Evolutionary conservation across 2,113 vertebrate genomes (phyloP).

Genomic region (Bubalus kerabau): DNA sequence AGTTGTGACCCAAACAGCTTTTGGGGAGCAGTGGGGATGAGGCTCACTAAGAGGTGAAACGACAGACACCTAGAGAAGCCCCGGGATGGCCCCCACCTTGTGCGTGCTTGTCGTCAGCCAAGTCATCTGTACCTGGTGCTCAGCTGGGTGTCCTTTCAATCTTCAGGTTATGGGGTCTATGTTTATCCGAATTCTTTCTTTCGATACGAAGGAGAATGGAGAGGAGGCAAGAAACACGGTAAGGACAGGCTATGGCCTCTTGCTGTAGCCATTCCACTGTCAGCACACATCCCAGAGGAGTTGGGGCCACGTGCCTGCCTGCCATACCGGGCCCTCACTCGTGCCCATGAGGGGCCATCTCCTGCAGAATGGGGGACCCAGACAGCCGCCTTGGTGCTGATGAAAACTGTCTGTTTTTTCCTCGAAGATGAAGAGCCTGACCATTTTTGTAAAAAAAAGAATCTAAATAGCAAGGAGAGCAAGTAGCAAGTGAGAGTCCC

Average conservation of each 20-base stretch:
- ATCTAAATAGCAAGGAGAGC: background rate
- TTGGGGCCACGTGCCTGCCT: background rate
- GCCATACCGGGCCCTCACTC: too few species aligned
- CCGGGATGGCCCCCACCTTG: background rate
- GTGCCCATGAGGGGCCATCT: background rate
- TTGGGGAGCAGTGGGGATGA: background rate
- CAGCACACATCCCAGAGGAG: background rate
- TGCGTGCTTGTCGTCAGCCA: background rate
- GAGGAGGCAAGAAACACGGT: conserved; percentile 77
- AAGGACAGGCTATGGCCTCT: background rate
- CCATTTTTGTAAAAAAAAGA: background rate
- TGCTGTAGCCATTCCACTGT: background rate
- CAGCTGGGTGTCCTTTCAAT: background rate
- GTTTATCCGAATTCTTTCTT: conserved; percentile 79
- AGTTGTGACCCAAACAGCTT: background rate
- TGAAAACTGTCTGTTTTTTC: background rate
- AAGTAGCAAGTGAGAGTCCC: background rate
- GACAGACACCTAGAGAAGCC: too few species aligned
- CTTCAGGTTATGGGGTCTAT: conserved; percentile 76
- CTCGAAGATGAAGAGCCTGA: background rate
- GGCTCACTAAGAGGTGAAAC: background rate
- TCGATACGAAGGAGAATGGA: conserved; percentile 80
- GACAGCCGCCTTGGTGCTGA: background rate
- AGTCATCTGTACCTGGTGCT: background rate
- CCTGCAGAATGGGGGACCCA: accelerated